Base-by-base conservation (phyloP, 2,113 vertebrate species). In the Oncorhynchus masou region DNA sequence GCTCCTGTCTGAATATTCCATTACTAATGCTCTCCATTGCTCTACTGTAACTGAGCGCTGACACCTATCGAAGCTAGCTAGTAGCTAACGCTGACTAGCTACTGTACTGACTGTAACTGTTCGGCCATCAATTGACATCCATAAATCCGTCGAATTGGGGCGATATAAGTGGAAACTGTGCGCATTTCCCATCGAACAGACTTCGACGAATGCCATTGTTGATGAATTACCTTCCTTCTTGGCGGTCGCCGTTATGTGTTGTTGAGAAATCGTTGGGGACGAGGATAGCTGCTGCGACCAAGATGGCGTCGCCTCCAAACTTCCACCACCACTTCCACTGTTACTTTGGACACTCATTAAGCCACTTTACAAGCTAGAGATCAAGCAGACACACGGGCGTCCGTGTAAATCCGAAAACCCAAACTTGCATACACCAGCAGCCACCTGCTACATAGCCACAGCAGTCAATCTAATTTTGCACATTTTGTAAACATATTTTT, bases 241-340 rank as follows among this genome's bases (percentile, higher is more conserved):
- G 84, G 91, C 92, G 90, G 94, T 93, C 91, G 94, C 92, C 90
- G 94, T 91, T 93, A 92, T 91, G 86, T 94, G 92, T 91, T 94
- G 95, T 92, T 94, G 95, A 93, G 94, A 94, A 94, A 94, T 91
- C 90, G 94, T 94, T 91, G 95, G 95, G 94, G 96, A 96, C 94
- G 94, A 94, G 94, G 95, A 96, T 95, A 95, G 95, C 95, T 92
- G 95, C 95, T 92, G 95, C 95, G 96, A 96, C 95, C 96, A 97
- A 97, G 96, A 97, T 97, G 96, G 96, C 96, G 96, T 93, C 95
- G 95, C 96, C 96, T 97, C 96, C 96, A 97, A 97, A 97, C 96
- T 96, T 97, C 95, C 93, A 93, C 95, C 92, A 92, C 90, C 91
- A 91, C 91, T 94, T 92, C 91, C 95, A 94, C 95, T 95, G 95